These are phyloP conservation scores for Galerucella calmariensis DNA, from an alignment of 2,888 invertebrate genomes.

Conservation along the genomic window DNA sequence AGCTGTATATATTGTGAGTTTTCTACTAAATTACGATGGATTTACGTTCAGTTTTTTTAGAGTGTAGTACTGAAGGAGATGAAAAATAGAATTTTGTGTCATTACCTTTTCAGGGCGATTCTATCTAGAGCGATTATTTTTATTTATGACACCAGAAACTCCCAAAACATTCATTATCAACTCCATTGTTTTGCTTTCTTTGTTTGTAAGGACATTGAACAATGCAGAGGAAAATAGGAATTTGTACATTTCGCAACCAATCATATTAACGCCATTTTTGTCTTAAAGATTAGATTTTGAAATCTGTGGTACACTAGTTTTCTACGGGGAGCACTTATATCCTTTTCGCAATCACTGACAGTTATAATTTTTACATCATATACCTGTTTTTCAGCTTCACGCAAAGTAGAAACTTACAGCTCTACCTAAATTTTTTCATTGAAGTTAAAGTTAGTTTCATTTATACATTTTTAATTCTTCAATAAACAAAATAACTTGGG, in stretches of 20 bases:
- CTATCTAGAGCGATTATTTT: conserved; percentile 31
- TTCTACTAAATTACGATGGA: too few species aligned
- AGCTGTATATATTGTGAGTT: too few species aligned
- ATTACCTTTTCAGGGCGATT: conserved; percentile 31
- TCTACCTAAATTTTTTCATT: too few species aligned
- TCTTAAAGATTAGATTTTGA: neutral
- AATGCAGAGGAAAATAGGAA: conserved; percentile 23
- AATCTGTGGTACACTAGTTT: too few species aligned
- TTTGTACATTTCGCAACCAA: conserved; percentile 25
- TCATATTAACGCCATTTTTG: conserved; percentile 12
- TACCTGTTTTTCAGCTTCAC: too few species aligned
- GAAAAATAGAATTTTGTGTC: conserved; percentile 33
- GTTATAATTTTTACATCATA: too few species aligned
- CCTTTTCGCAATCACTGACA: too few species aligned
- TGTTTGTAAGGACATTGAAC: conserved; percentile 27
- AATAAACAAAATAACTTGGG: too few species aligned
- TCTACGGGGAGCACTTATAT: too few species aligned
- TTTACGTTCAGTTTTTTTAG: neutral
- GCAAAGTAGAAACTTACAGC: too few species aligned
- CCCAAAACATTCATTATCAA: conserved; percentile 33
- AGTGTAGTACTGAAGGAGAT: conserved; percentile 10
- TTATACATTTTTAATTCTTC: too few species aligned
- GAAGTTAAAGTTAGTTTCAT: too few species aligned
- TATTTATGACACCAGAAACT: conserved; percentile 32
- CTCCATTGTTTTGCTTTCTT: conserved; percentile 32